Conservation (phyloP, 2,113 vertebrate species). For the Eleginops maclovinus region DNA sequence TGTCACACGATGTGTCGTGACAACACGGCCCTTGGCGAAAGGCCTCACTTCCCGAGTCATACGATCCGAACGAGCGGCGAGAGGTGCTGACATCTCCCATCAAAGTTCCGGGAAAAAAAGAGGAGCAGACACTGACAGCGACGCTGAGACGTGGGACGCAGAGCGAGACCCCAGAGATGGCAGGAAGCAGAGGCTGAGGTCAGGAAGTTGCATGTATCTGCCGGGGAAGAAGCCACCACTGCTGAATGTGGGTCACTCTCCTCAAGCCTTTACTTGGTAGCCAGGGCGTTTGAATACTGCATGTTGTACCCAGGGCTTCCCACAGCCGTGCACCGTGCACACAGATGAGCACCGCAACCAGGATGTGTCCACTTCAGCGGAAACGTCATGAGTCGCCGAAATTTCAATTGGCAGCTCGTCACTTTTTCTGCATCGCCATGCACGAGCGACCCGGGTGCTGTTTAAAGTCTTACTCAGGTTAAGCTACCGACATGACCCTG, state of each 20-base stretch:
- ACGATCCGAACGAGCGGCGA: constrained; percentile 29
- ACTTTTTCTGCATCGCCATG: constrained; percentile 3
- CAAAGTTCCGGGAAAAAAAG: constrained; percentile 32
- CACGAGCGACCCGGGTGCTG: constrained; percentile 11
- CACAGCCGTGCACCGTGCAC: constrained; percentile 10
- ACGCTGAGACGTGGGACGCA: constrained; percentile 15
- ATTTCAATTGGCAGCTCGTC: constrained; percentile 32
- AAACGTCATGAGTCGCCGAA: constrained; percentile 34
- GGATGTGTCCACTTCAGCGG: constrained; percentile 21
- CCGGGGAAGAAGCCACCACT: constrained; percentile 45
- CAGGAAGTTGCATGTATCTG: constrained; percentile 46
- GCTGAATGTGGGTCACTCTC: constrained; percentile 70
- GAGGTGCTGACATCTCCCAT: constrained; percentile 61
- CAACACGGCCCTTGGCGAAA: constrained; percentile 22
- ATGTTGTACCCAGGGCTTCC: constrained; percentile 49
- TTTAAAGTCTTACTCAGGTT: constrained; percentile 26
- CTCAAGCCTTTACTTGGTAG: constrained; percentile 49
- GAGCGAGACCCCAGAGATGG: constrained; percentile 38
- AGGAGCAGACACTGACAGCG: constrained; percentile 36
- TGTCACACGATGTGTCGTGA: constrained; percentile 52
- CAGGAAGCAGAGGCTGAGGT: constrained; percentile 59
- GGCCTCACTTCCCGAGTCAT: constrained; percentile 43
- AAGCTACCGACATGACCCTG: constrained; percentile 8
- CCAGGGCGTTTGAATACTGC: constrained; percentile 61
- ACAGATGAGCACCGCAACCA: constrained; percentile 4